Conservation (phyloP, 2,113 vertebrate species). For the Trogon surrucura region DNA sequence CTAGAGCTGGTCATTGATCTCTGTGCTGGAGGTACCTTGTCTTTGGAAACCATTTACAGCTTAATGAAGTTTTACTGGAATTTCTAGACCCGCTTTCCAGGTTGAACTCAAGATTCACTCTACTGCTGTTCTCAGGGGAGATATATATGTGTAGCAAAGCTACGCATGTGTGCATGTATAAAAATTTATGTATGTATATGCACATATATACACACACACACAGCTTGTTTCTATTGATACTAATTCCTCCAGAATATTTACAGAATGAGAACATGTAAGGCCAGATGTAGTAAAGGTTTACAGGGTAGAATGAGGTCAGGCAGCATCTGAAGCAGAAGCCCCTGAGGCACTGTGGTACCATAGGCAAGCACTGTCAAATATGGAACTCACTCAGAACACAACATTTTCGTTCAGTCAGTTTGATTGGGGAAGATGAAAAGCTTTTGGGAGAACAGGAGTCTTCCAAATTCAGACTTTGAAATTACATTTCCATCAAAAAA, state of each 20-base stretch:
- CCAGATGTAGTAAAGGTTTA: neutral
- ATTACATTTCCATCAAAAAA: neutral
- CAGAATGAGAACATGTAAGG: neutral
- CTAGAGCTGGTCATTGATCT: neutral
- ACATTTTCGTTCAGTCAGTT: neutral
- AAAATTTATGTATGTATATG: neutral
- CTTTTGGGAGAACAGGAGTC: neutral
- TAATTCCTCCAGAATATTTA: constrained; percentile 21
- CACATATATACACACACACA: neutral
- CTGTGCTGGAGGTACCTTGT: neutral
- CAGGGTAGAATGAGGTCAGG: constrained; percentile 15
- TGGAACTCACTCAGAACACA: neutral
- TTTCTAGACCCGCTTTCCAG: neutral
- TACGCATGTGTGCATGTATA: neutral
- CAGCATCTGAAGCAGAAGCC: constrained; percentile 23
- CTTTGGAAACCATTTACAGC: neutral
- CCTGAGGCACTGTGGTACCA: neutral
- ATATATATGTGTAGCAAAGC: neutral
- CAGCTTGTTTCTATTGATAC: neutral
- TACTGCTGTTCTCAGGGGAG: neutral
- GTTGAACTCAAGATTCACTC: neutral
- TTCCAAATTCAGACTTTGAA: neutral
- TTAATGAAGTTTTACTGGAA: neutral
- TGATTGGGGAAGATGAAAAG: neutral
- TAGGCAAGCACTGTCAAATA: neutral